Percentiles rank a stretch among this genome's conserved stretches.
Evolutionary conservation across 2,113 vertebrate genomes (phyloP).

Genomic region (Pelecanus crispus): DNA sequence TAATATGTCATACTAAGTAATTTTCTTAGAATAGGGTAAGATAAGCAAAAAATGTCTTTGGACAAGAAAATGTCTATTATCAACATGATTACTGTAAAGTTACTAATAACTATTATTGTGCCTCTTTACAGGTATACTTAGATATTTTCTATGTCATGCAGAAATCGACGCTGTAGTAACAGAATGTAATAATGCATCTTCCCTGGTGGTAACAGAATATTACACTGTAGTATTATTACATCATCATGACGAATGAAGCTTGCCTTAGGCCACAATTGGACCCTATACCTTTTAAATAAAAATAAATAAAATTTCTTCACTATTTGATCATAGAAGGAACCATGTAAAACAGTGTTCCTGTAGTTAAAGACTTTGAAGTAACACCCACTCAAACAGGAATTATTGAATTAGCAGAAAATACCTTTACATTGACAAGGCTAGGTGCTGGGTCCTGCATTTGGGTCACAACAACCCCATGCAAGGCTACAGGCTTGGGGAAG

Average conservation of each 20-base stretch:
- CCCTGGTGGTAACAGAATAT: background rate
- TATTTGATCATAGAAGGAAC: background rate
- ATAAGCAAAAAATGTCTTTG: background rate
- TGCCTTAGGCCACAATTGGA: background rate
- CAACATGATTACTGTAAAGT: background rate
- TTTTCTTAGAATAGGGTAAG: background rate
- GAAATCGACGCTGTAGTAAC: background rate
- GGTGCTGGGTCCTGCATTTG: background rate
- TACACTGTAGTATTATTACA: too few relatives aligned
- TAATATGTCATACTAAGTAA: background rate
- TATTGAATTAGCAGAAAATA: background rate
- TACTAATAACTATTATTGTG: background rate
- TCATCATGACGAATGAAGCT: background rate
- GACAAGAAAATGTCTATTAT: background rate
- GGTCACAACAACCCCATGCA: background rate
- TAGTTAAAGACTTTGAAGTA: background rate
- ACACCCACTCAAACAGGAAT: background rate
- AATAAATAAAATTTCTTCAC: background rate
- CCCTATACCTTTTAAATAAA: background rate
- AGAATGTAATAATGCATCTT: background rate
- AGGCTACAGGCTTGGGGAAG: background rate
- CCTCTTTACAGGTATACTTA: background rate
- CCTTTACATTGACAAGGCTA: background rate
- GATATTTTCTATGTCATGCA: background rate
- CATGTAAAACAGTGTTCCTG: background rate